Evolutionary conservation across 2,113 vertebrate species (phyloP), one percentile per base, ranked within the genome.

Genomic region (Zingel zingel): DNA sequence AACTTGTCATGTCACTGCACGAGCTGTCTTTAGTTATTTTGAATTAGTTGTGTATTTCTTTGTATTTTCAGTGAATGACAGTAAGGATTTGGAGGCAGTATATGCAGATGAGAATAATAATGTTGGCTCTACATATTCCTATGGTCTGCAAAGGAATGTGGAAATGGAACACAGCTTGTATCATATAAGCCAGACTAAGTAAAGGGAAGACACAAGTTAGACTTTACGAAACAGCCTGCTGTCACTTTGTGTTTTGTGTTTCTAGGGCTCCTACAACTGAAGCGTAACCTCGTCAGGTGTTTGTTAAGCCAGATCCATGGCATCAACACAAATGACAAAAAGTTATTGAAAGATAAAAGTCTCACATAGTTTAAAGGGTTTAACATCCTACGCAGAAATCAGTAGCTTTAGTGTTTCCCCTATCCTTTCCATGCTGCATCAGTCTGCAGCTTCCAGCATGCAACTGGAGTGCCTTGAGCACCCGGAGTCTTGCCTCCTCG

Each of bases 401-500:
- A 56, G 27, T 12, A 6, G 39, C 30, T 43, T 16, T 8, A 15
- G 33, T 3, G 53, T 54, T 10, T 13, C 25, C 64, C 51, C 33
- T 71, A 68, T 64, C 77, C 69, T 45, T 59, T 51, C 27, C 16
- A 21, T 54, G 50, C 77, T 21, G 45, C 81, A 72, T 62, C 81
- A 74, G 85, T 45, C 63, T 75, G 84, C 83, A 86, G 81, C 70
- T 62, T 81, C 43, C 79, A 73, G 50, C 80, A 53, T 76, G 78
- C 72, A 79, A 67, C 85, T 75, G 76, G 63, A 84, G 78, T 51
- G 73, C 82, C 83, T 84, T 79, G 81, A 83, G 76, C 83, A 83
- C 80, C 80, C 72, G n/a, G 77, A 84, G 62, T 85, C 84, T 75
- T 77, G 83, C 81, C 91, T 86, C 91, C 84, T 91, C 89, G 66